Base-by-base conservation (phyloP, 2,113 vertebrate genomes). In the Chaenocephalus aceratus region DNA sequence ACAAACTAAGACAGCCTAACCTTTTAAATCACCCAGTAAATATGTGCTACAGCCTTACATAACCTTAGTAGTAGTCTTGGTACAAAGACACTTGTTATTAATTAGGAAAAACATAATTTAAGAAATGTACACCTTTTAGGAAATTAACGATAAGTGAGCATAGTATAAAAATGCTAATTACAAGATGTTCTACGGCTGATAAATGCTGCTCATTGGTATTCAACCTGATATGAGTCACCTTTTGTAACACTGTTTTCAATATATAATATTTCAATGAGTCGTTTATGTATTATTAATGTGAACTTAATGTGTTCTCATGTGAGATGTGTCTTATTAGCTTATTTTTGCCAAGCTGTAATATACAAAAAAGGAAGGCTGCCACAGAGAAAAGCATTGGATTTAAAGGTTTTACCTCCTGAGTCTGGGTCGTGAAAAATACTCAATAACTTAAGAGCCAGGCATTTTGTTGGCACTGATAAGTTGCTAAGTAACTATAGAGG, bases 401-500 rank as follows among this genome's bases (percentile, higher is more conserved):
- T 21, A 14, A 7, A 26, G 72, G 65, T 72, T 75, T 76, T 61
- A 63, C 18, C 14, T 36, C 57, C 80, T 63, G 61, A 80, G 77
- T 74, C 83, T 45, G 63, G 54, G 14, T 26, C 48, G 30, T 54
- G 34, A 58, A 54, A 36, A 60, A 52, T 66, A 71, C 61, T 80
- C 65, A 81, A 86, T 78, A 83, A 81, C 69, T 51, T 44, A 23
- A 80, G 66, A 80, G 77, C n/a, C 16, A 63, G 77, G 68, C 66
- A 75, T 52, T 83, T 83, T 75, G 66, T 76, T 81, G 77, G 66
- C 77, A 72, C 71, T 79, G 66, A 83, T 84, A 66, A 75, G 65
- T 70, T 78, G 64, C 1, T 64, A 65, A 83, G 80, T 69, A 72
- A 78, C 73, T 68, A 60, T 56, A 77, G 60, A 41, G 80, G 75